Base-by-base conservation (phyloP, 2,888 invertebrate species). In the Drosophila prolongata region DNA sequence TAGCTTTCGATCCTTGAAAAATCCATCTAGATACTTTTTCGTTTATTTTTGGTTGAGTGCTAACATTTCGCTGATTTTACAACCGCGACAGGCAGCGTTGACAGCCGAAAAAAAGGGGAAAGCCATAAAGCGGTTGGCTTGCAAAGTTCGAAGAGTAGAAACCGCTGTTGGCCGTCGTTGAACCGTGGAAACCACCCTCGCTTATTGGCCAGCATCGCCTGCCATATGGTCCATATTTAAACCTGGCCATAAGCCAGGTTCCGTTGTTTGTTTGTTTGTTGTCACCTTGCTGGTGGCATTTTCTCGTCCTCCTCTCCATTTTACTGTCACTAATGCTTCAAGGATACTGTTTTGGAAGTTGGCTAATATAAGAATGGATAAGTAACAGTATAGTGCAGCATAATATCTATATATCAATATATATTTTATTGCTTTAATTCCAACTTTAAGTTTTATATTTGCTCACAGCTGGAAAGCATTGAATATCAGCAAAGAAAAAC, bases 21-120 rank as follows among this genome's bases (percentile, higher is more conserved):
- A 14, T 30, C 3, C 11, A 19, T 57, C 27, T n/a, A 27, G n/a
- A n/a, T 27, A 53, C 4, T 19, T 27, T 34, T 30, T 34, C 11
- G 16, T 35, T 49, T 37, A 13, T 61, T 46, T 53, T 49, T 67
- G 34, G 34, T 43, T 60, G 57, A 34, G 60, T 69, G 68, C 66
- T 66, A 47, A 47, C 49, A 62, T 61, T 80, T 83, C 67, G 68
- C 57, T 75, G 78, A 80, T 79, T 83, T 80, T 75, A 64, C 75
- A 78, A 75, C 76, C 68, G 78, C 78, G 62, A 68, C 67, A 71
- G 67, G 57, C 54, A 65, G 66, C 64, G 82, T 81, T 79, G 78
- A 79, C 78, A 79, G 79, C 62, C 16, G 11, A 38, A 50, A 9
- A 9, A 43, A 60, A 47, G 38, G 30, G 55, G 10, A 27, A 47